phyloP scores from a whole-genome alignment of 2,113 vertebrate genomes.

The Myotis yumanensis region DNA sequence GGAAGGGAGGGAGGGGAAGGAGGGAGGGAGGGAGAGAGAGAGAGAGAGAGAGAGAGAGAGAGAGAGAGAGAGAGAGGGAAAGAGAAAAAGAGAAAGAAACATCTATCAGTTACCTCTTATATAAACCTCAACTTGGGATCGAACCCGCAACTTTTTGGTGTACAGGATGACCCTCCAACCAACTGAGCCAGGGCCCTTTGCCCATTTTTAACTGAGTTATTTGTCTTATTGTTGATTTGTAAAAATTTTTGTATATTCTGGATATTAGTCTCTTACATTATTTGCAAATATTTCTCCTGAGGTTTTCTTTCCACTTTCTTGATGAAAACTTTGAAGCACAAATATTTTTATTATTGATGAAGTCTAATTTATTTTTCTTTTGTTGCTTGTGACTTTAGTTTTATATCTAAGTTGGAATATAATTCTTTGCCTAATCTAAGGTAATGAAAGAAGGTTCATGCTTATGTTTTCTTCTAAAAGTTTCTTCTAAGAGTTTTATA shows the following conservation, averaged over 20 bases:
- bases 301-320: not conserved
- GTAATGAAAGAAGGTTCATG: not conserved
- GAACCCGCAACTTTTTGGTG: no score
- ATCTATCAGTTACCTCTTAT: not conserved
- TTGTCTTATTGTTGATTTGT: not conserved
- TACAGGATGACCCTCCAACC: not conserved
- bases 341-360: not conserved
- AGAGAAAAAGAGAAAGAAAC: no score
- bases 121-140: no score
- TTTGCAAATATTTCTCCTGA: slow-evolving; percentile 17
- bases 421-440: not conserved
- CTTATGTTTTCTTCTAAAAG: not conserved
- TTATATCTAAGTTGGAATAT: not conserved
- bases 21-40: no score
- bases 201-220: not conserved
- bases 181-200: not conserved
- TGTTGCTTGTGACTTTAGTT: not conserved
- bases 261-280: not conserved
- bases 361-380: not conserved
- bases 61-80: no score
- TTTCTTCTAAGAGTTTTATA: not conserved
- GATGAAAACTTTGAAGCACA: slow-evolving; percentile 12
- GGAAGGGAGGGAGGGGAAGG: no score
- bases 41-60: no score
- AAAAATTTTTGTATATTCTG: not conserved